These are phyloP conservation scores for Tetranychus urticae DNA, from an alignment of 1,140 invertebrate genomes.

Conservation along the genomic window DNA sequence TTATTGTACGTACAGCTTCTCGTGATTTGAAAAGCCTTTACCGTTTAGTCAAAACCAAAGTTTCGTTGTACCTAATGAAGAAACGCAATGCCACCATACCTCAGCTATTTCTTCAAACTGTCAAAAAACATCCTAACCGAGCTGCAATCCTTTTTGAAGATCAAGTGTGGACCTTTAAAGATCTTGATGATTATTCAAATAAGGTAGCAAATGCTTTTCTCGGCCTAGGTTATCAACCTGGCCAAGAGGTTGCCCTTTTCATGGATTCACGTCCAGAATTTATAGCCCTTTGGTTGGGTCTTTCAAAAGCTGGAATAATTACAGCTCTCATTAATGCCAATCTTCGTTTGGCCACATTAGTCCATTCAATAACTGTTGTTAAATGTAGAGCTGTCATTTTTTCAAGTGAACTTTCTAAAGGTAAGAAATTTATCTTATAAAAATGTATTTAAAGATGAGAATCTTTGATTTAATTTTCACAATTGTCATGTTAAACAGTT, in stretches of 20 bases:
- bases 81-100: constrained; percentile 33
- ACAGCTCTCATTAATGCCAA: constrained; percentile 18
- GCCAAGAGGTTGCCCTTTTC: constrained; percentile 56
- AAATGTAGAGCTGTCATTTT: constrained; percentile 17
- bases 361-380: constrained; percentile 17
- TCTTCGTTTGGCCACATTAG: constrained; percentile 13
- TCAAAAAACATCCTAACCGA: constrained; percentile 48
- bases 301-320: constrained; percentile 24
- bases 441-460: no score
- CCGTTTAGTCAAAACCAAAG: constrained; percentile 5
- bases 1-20: neutral
- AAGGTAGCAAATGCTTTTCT: constrained; percentile 49
- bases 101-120: constrained; percentile 43
- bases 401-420: constrained; percentile 7
- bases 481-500: no score
- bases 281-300: constrained; percentile 57
- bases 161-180: constrained; percentile 46
- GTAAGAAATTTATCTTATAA: neutral
- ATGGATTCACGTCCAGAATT: constrained; percentile 64
- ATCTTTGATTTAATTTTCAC: no score
- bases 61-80: constrained; percentile 1
- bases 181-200: constrained; percentile 48
- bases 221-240: constrained; percentile 34
- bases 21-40: constrained; percentile 7
- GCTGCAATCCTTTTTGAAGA: constrained; percentile 51